phyloP scores from a whole-genome alignment of 2,797 vertebrate genomes.

The Leuciscus waleckii region DNA sequence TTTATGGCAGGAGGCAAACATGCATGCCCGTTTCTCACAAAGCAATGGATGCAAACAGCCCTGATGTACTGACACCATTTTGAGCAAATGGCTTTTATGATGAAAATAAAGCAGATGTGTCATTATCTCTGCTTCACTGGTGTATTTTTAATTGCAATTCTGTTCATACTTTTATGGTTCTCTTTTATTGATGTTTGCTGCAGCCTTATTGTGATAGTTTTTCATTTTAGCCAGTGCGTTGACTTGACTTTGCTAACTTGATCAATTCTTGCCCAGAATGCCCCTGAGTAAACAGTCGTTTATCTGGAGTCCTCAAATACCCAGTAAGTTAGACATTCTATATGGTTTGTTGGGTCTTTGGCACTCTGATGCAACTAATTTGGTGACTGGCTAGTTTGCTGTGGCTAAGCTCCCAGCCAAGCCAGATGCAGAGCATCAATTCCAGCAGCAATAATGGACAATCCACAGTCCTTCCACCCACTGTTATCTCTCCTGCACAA shows the following conservation, averaged over 20 bases:
- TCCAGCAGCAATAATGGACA: constrained; percentile 58
- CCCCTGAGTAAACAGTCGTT: not conserved
- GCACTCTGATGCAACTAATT: not conserved
- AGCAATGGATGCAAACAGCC: constrained; percentile 43
- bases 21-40: constrained; percentile 40
- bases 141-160: constrained; percentile 19
- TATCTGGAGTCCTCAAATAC: constrained; percentile 24
- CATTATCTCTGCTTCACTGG: constrained; percentile 40
- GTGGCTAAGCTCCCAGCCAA: constrained; percentile 41
- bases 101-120: constrained; percentile 54
- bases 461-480: constrained; percentile 62
- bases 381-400: constrained; percentile 7
- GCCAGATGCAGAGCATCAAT: constrained; percentile 55
- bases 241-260: not conserved
- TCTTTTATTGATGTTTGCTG: constrained; percentile 27
- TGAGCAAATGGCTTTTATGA: constrained; percentile 37
- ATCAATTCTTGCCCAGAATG: not conserved
- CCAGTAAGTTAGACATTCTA: not conserved
- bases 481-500: constrained; percentile 71
- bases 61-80: constrained; percentile 39
- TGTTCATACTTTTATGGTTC: constrained; percentile 43
- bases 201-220: not conserved
- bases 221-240: not conserved
- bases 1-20: constrained; percentile 46
- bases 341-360: constrained; percentile 20